These are phyloP conservation scores for Drosophila ohnishii DNA, from an alignment of 1,140 invertebrate genomes.

Conservation along the genomic window DNA sequence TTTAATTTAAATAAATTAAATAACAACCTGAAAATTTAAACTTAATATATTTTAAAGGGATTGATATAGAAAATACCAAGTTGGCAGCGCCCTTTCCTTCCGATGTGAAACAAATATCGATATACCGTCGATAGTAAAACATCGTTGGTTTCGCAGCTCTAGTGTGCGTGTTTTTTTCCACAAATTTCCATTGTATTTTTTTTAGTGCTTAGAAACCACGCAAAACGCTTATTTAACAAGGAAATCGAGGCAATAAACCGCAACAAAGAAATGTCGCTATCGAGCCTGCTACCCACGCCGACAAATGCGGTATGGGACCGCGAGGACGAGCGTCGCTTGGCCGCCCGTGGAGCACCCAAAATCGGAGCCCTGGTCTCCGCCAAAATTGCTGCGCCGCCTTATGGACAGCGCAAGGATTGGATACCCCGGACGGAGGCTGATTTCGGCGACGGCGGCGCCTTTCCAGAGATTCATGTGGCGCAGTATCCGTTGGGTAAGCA, in stretches of 20 bases:
- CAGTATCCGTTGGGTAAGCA: conserved; percentile 95
- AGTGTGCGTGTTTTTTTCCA: conserved; percentile 40
- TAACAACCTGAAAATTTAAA: background rate
- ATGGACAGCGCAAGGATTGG: conserved; percentile 98
- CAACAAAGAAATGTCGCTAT: conserved; percentile 67
- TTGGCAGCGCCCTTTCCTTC: background rate
- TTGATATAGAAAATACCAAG: background rate
- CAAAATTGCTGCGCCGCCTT: conserved; percentile 95
- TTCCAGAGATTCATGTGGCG: conserved; percentile 98
- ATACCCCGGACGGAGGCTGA: conserved; percentile 94
- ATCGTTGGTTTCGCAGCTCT: background rate
- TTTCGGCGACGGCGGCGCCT: conserved; percentile 97
- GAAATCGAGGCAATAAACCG: background rate
- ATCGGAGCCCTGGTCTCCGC: conserved; percentile 90
- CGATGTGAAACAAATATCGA: background rate
- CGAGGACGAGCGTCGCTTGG: conserved; percentile 91
- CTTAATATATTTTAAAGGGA: background rate
- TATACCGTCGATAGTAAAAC: background rate
- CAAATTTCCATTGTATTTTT: conserved; percentile 26
- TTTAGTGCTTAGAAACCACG: background rate
- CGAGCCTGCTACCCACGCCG: conserved; percentile 91
- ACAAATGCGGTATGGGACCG: conserved; percentile 93
- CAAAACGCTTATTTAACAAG: conserved; percentile 1
- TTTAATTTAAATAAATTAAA: too few species aligned
- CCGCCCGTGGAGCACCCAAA: conserved; percentile 85